Conservation (phyloP, 2,797 vertebrate species). For the Tadarida brasiliensis region DNA sequence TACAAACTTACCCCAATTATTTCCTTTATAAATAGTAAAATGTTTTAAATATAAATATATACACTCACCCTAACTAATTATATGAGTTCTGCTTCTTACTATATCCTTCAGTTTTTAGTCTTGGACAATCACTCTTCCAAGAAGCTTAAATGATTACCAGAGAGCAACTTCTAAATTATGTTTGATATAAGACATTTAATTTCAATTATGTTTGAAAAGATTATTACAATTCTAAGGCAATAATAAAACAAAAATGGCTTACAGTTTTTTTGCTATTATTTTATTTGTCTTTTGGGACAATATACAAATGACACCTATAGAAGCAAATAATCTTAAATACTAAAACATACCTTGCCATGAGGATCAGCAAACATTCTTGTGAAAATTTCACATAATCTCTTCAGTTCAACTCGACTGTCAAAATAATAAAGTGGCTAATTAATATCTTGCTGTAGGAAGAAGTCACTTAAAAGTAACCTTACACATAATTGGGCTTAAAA, state of each 20-base stretch:
- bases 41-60: slow-evolving; percentile 52
- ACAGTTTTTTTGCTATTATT: background rate
- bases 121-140: background rate
- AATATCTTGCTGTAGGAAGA: slow-evolving; percentile 57
- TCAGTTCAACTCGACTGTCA: slow-evolving; percentile 97
- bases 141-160: slow-evolving; percentile 14
- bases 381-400: slow-evolving; percentile 99
- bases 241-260: slow-evolving; percentile 36
- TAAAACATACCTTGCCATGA: slow-evolving; percentile 96
- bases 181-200: slow-evolving; percentile 13
- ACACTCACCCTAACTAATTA: background rate
- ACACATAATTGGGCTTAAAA: slow-evolving; percentile 15
- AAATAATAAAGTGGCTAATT: slow-evolving; percentile 80
- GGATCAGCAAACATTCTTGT: slow-evolving; percentile 99
- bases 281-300: background rate
- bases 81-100: background rate
- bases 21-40: slow-evolving; percentile 38
- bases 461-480: slow-evolving; percentile 60
- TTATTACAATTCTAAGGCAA: background rate
- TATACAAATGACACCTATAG: background rate
- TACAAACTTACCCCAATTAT: slow-evolving; percentile 27
- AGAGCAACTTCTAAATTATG: slow-evolving; percentile 42
- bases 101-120: background rate
- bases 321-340: slow-evolving; percentile 64
- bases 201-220: slow-evolving; percentile 60